Evolutionary conservation across 2,888 invertebrate species (phyloP).

Genomic region (Nematopogon swammerdamellus): DNA sequence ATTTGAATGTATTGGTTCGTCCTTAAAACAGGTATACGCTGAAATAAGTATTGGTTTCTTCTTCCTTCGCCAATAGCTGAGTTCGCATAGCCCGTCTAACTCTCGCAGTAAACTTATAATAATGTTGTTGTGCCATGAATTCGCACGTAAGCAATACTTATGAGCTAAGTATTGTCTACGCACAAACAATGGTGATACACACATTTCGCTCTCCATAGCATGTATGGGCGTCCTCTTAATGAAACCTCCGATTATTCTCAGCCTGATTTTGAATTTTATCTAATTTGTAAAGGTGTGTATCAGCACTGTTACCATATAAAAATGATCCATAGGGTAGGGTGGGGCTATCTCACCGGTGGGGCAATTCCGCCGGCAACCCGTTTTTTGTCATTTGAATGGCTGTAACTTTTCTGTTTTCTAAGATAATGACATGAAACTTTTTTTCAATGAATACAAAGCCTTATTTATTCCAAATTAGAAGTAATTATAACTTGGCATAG

Average conservation of each 20-base stretch:
- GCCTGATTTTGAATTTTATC: constrained; percentile 9
- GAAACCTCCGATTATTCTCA: constrained; percentile 10
- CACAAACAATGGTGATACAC: constrained; percentile 6
- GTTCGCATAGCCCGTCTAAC: background rate
- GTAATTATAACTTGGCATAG: too few species aligned
- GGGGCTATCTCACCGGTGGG: too few species aligned
- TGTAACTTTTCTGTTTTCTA: too few species aligned
- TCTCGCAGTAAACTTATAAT: background rate
- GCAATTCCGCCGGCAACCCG: too few species aligned
- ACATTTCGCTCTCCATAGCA: constrained; percentile 8
- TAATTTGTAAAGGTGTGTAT: constrained; percentile 6
- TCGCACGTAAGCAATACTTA: constrained; percentile 8
- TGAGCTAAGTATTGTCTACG: constrained; percentile 7
- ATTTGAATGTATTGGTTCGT: background rate
- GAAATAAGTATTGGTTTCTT: background rate
- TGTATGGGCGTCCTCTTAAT: constrained; percentile 8
- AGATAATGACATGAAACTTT: too few species aligned
- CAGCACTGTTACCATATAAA: constrained; percentile 6
- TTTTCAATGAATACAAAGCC: too few species aligned
- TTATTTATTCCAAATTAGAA: too few species aligned
- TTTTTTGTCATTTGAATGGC: too few species aligned
- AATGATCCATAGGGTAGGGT: constrained; percentile 7
- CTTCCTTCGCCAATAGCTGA: background rate
- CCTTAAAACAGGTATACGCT: background rate
- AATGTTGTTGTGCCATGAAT: constrained; percentile 1